Base-by-base conservation (phyloP, 2,888 invertebrate species). In the Microplitis manilae region DNA sequence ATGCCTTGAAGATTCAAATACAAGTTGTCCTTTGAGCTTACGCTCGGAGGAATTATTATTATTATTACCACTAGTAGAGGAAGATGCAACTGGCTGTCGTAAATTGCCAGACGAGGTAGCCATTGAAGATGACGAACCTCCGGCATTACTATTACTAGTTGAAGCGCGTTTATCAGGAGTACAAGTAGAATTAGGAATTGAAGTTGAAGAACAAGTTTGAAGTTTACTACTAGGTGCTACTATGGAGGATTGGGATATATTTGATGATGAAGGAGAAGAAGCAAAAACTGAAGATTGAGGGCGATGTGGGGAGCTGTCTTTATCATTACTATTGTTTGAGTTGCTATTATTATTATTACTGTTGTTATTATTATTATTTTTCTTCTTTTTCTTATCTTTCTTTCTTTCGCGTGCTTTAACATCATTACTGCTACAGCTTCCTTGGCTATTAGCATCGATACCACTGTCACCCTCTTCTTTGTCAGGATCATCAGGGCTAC, bases 381-480 rank as follows among this genome's bases (percentile, higher is more conserved):
- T 92, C 86, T 92, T 93, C 85, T 93, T 93, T 85, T 95, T 95
- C 85, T 94, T 93, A 81, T 93, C 94, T 84, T 93, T 94, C 82
- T 94, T 91, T 84, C 92, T 93, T 73, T 93, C 93, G 78, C 93
- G 93, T 60, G 94, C 93, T 88, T 96, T 96, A 76, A 95, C 94
- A 86, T 96, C 96, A 80, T 95, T 95, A 83, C 96, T 96, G 68
- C 95, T 95, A 89, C 96, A 96, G 78, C 96, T 96, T 68, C 96
- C 96, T 91, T 96, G 96, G 84, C 95, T 95, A 90, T 95, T 95
- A 79, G 95, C 95, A 90, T 97, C 97, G 84, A 97, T 96, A 80
- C 97, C 97, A 83, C 96, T 96, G 90, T 96, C 96, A 39, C 96
- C 96, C 89, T 96, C 96, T 89, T 97, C 96, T 86, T 95, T 94